phyloP scores from a whole-genome alignment of 2,113 vertebrate species.

The Anseranas semipalmata region DNA sequence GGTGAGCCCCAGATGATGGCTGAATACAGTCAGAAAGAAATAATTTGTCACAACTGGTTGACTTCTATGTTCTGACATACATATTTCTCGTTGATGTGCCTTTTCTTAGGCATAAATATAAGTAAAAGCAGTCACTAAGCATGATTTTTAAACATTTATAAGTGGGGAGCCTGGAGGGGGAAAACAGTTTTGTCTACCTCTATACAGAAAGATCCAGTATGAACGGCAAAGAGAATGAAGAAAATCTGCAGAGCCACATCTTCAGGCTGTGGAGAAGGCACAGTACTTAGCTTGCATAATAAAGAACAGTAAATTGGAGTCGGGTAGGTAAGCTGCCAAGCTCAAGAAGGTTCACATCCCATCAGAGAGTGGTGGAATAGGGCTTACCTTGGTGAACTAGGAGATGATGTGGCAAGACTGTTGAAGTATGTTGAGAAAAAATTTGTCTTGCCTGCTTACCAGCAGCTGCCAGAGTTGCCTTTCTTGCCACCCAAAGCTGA shows the following conservation, averaged over 20 bases:
- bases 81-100: neutral
- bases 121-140: neutral
- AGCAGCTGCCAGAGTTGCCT: neutral
- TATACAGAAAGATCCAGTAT: neutral
- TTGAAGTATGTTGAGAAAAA: neutral
- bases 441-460: neutral
- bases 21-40: neutral
- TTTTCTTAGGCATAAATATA: neutral
- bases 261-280: neutral
- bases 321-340: neutral
- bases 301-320: neutral
- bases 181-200: neutral
- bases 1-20: neutral
- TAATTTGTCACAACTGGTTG: neutral
- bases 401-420: neutral
- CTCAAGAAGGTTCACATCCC: neutral
- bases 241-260: neutral
- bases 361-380: neutral
- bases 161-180: neutral
- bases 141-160: no score
- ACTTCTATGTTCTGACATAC: neutral
- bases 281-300: neutral
- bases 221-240: neutral
- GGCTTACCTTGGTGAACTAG: neutral
- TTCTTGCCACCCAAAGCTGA: no score